These are phyloP conservation scores for Zaprionus lachaisei DNA, from an alignment of 1,140 invertebrate genomes.

Conservation along the genomic window DNA sequence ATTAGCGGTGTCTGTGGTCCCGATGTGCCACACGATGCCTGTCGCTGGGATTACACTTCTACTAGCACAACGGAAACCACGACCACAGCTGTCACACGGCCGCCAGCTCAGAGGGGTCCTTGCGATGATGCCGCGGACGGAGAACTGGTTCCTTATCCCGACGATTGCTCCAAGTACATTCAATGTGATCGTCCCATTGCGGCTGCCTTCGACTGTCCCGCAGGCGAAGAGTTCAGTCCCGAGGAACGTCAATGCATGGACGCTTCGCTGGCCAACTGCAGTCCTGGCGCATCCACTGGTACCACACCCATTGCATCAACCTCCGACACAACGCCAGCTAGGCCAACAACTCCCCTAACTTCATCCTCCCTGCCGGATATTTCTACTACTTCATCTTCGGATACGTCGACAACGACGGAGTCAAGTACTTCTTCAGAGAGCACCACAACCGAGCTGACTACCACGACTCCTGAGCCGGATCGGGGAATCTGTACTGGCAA, in stretches of 20 bases:
- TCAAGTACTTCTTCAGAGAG: conserved; percentile 13
- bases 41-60: conserved; percentile 62
- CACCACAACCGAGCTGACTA: conserved; percentile 2
- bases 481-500: conserved; percentile 58
- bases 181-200: conserved; percentile 65
- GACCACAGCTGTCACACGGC: conserved; percentile 43
- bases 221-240: conserved; percentile 63
- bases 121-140: conserved; percentile 55
- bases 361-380: background rate
- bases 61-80: conserved; percentile 40
- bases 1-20: conserved; percentile 50
- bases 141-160: conserved; percentile 62
- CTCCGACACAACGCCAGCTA: background rate
- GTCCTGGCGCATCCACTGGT: conserved; percentile 15
- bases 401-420: conserved; percentile 25
- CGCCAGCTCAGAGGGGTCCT: conserved; percentile 61
- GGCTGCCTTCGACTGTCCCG: conserved; percentile 50
- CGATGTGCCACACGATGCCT: conserved; percentile 63
- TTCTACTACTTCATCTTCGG: conserved; percentile 15
- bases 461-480: conserved; percentile 36
- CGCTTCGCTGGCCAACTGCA: conserved; percentile 63
- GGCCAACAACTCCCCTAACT: background rate
- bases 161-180: conserved; percentile 74
- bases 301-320: conserved; percentile 21
- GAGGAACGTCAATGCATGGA: conserved; percentile 44